Conservation (phyloP, 2,888 invertebrate species). For the Drosophila setosimentum region DNA sequence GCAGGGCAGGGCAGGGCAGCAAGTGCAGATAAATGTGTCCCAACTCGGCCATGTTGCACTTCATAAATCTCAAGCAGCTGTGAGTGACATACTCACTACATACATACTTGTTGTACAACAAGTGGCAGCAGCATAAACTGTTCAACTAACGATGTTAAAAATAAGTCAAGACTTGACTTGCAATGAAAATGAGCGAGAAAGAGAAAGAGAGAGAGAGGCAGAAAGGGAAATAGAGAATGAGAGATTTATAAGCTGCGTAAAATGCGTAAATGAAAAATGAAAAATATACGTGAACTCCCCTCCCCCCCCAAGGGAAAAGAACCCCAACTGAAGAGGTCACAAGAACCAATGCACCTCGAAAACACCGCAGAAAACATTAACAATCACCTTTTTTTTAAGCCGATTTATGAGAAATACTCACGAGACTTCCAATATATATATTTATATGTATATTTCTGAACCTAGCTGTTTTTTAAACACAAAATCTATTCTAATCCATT, state of each 20-base stretch:
- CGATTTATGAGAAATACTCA: conserved; percentile 76
- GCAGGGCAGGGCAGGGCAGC: conserved; percentile 11
- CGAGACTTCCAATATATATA: conserved; percentile 62
- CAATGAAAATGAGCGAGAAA: conserved; percentile 31
- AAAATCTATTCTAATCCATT: background rate
- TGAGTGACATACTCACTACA: conserved; percentile 59
- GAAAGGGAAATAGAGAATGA: background rate
- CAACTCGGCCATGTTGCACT: conserved; percentile 63
- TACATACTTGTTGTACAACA: conserved; percentile 63
- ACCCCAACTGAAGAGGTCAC: conserved; percentile 20
- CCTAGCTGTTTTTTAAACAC: background rate
- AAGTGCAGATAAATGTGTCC: conserved; percentile 48
- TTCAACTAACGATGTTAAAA: conserved; percentile 74
- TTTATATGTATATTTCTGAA: background rate
- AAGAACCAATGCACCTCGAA: conserved; percentile 58
- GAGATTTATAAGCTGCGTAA: conserved; percentile 56
- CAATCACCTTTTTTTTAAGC: conserved; percentile 63
- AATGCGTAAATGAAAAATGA: conserved; percentile 62
- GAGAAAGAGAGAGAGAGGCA: background rate
- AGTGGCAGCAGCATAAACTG: conserved; percentile 54
- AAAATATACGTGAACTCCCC: conserved; percentile 58
- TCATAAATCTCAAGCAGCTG: conserved; percentile 77
- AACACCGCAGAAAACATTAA: background rate
- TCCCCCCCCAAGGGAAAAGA: conserved; percentile 22
- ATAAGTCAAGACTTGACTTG: conserved; percentile 66